Evolutionary conservation across 2,113 vertebrate genomes (phyloP).

Genomic region (Meriones unguiculatus): DNA sequence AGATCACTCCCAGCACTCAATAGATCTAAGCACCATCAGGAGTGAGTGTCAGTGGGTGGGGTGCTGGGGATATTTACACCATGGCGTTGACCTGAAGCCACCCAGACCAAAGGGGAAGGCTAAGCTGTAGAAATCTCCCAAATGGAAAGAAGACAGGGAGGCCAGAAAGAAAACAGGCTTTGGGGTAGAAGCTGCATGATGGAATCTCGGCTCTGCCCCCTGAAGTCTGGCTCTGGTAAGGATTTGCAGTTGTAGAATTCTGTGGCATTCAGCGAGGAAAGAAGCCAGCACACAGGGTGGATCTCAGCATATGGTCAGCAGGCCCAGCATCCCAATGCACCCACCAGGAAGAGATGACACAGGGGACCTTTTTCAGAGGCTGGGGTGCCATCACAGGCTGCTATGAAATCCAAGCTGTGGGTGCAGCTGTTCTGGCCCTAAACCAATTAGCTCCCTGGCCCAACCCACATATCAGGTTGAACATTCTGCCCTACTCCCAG

Average conservation of each 20-base stretch:
- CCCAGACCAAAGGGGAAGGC: neutral
- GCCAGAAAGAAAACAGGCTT: neutral
- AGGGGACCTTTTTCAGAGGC: neutral
- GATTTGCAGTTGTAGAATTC: neutral
- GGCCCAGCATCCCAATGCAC: neutral
- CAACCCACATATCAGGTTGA: neutral
- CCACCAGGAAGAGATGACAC: neutral
- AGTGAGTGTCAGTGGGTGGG: neutral
- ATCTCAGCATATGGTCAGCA: neutral
- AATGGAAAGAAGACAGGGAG: neutral
- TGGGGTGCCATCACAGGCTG: neutral
- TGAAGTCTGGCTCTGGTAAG: neutral
- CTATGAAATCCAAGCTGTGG: neutral
- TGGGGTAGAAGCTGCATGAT: neutral
- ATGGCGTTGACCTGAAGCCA: neutral
- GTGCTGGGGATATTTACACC: neutral
- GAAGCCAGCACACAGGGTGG: neutral
- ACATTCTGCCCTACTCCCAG: neutral
- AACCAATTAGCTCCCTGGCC: neutral
- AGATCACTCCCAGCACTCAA: neutral
- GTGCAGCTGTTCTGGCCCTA: neutral
- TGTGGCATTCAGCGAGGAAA: constrained; percentile 2
- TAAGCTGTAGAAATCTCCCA: neutral
- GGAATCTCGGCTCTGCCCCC: neutral
- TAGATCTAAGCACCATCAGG: neutral